Evolutionary conservation across 2,888 invertebrate genomes (phyloP), one percentile per base, ranked within the genome.

Genomic region (Phyllotreta cruciferae): DNA sequence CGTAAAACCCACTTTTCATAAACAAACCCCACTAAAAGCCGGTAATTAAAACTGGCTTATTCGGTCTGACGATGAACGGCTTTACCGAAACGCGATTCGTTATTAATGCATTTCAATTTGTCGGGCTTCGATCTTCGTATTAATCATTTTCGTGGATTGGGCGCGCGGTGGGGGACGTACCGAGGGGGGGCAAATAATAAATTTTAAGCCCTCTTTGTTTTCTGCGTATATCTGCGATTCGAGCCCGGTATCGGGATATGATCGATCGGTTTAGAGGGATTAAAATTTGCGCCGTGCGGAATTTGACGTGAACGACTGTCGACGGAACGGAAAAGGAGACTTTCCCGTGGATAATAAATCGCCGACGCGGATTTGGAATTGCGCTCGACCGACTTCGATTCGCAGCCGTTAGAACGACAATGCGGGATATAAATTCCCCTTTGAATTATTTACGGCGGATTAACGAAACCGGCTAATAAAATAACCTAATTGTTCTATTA

Each of bases 91-190:
- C 53, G 56, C 39, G 42, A 56, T 45, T 56, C 52, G 52, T 52
- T 62, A 62, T 52, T 62, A 52, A 62, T 62, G 62, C 52, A 44
- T 52, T 52, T 56, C 52, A 56, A 62, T 62, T 52, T 56, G 45
- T 14, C 37, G 11, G 42, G 38, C 14, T 24, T 56, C 56, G 50
- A 45, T 24, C 24, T 56, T 34, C 14, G 42, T 62, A 62, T 62
- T 62, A 62, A 62, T 62, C 62, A 62, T 53, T 56, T 52, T 52
- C 50, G 11, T 44, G 62, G 50, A 62, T 62, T 62, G 56, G 44
- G n/a, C n/a, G 24, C 24, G 24, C 2, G 24, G 24, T 1, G 24
- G 24, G 2, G 2, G 24, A 4, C 24, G 24, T 24, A 24, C 24
- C 24, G 24, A 24, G 24, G 4, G 24, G 24, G 24, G n/a, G 52